Conservation (phyloP, 1,140 invertebrate species). For the Drosophila obscura region DNA sequence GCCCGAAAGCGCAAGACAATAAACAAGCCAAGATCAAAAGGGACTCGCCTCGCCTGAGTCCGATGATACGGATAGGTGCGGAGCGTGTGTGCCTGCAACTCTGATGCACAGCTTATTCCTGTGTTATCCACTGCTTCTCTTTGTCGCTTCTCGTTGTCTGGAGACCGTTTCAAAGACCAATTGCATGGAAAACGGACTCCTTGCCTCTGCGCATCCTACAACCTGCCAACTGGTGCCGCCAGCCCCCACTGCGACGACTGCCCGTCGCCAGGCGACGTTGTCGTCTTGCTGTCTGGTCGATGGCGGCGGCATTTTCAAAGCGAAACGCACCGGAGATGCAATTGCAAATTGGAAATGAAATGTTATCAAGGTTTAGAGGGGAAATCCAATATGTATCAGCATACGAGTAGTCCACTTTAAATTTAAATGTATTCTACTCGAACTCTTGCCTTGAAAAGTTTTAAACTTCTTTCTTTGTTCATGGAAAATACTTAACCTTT, state of each 20-base stretch:
- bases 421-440: slow-evolving; percentile 14
- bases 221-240: slow-evolving; percentile 2
- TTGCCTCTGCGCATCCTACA: not conserved
- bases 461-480: slow-evolving; percentile 4
- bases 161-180: slow-evolving; percentile 40
- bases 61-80: not conserved
- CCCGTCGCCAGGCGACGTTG: slow-evolving; percentile 12
- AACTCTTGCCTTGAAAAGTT: not conserved
- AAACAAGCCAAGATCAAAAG: slow-evolving; percentile 48
- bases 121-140: slow-evolving; percentile 2
- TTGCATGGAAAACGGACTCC: not conserved
- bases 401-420: not conserved
- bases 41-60: slow-evolving; percentile 6
- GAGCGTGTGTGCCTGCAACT: slow-evolving; percentile 1
- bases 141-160: slow-evolving; percentile 8
- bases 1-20: slow-evolving; percentile 64
- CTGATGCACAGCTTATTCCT: not conserved
- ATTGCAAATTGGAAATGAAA: slow-evolving; percentile 41
- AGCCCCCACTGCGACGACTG: slow-evolving; percentile 23
- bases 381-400: not conserved
- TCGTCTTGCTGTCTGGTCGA: slow-evolving; percentile 55
- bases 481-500: slow-evolving; percentile 23
- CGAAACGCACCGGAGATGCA: slow-evolving; percentile 28
- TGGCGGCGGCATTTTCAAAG: slow-evolving; percentile 73
- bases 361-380: not conserved